Conservation (phyloP, 53 echinoderm and acorn worm species). For the Paelopatides confundens region DNA sequence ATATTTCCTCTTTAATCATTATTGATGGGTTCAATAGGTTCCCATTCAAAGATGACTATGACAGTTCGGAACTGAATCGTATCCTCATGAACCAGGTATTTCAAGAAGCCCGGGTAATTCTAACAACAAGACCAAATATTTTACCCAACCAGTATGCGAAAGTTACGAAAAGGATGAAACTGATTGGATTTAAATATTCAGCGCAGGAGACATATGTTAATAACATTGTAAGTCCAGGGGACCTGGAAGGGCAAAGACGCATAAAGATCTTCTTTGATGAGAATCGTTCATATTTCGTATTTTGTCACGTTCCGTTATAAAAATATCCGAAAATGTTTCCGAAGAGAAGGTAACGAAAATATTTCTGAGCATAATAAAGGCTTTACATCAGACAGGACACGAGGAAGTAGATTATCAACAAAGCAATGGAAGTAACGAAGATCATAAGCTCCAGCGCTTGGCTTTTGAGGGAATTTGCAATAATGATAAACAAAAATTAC, state of each 20-base stretch:
- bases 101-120: neutral
- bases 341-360: neutral
- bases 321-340: neutral
- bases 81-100: neutral
- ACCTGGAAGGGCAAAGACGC: neutral
- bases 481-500: too few species aligned
- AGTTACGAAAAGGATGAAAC: neutral
- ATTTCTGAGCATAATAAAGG: neutral
- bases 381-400: neutral
- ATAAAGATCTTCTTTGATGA: neutral
- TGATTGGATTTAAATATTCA: neutral
- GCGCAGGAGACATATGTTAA: neutral
- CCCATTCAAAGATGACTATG: neutral
- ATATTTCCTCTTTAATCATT: neutral
- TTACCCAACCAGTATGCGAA: neutral
- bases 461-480: too few species aligned
- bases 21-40: neutral
- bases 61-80: neutral
- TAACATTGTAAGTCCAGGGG: neutral
- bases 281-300: neutral
- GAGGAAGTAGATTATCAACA: too few species aligned
- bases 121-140: neutral
- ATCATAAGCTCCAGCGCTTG: too few species aligned
- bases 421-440: too few species aligned
- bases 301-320: constrained; percentile 15